A percentile compares a stretch with the other conserved stretches of the same genome.
phyloP scores from a whole-genome alignment of 2,113 vertebrate genomes.

The Anarrhichthys ocellatus region DNA sequence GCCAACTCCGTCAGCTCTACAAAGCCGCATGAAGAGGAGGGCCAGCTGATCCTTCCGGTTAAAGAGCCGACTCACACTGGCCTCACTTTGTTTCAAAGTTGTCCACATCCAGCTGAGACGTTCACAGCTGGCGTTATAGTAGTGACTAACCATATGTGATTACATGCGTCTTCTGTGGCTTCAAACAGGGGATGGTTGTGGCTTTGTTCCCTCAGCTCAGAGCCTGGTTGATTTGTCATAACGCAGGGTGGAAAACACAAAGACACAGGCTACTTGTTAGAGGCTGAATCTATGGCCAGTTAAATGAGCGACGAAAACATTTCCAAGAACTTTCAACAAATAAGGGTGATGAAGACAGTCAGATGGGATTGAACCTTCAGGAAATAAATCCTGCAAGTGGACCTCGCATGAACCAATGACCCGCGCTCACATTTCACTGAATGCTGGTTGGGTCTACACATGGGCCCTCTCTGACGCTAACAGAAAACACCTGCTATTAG shows the following conservation, averaged over 20 bases:
- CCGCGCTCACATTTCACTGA: not conserved
- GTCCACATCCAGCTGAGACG: conserved; percentile 6
- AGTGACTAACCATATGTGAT: not conserved
- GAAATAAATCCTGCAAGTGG: not conserved
- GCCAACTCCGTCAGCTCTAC: conserved; percentile 30
- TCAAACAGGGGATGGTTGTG: not conserved
- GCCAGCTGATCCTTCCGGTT: not conserved
- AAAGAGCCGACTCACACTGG: conserved; percentile 36
- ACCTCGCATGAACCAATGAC: not conserved
- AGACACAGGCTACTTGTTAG: not conserved
- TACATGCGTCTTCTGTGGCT: not conserved
- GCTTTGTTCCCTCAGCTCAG: too few species aligned
- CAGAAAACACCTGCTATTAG: conserved; percentile 49
- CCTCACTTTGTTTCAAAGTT: not conserved
- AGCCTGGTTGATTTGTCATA: too few species aligned
- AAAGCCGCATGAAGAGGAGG: conserved; percentile 9
- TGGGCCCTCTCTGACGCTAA: conserved; percentile 6
- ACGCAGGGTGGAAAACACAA: not conserved
- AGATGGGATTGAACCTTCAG: not conserved
- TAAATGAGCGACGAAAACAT: not conserved
- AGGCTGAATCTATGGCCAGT: not conserved
- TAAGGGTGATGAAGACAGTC: not conserved
- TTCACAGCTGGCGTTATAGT: conserved; percentile 9
- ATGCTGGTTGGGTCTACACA: not conserved
- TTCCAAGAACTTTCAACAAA: not conserved